phyloP scores from a whole-genome alignment of 2,797 vertebrate genomes.

The Setipinna tenuifilis region DNA sequence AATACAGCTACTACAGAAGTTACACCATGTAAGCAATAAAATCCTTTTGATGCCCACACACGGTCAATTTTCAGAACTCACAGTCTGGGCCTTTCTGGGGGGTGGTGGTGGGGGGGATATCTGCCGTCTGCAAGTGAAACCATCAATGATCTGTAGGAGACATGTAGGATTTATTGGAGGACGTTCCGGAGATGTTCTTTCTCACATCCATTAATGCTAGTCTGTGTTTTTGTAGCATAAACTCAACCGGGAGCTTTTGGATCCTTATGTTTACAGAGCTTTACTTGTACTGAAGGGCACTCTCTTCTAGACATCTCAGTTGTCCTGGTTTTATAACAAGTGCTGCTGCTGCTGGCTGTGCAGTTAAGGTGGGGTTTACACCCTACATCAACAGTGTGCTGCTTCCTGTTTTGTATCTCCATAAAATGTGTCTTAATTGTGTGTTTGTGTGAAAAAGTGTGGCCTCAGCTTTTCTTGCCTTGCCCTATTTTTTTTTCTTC shows the following conservation, averaged over 20 bases:
- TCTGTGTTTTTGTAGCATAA: background rate
- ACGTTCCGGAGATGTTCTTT: slow-evolving; percentile 17
- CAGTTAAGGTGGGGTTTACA: background rate
- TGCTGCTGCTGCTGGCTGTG: background rate
- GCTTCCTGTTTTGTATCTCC: background rate
- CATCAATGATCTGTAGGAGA: background rate
- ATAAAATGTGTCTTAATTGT: background rate
- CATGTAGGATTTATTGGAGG: background rate
- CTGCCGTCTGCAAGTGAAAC: too few relatives aligned
- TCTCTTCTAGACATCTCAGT: background rate
- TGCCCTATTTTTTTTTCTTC: background rate
- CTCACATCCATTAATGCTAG: background rate
- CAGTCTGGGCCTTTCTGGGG: too few relatives aligned
- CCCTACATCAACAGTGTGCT: background rate
- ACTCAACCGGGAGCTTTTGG: background rate
- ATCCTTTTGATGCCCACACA: background rate
- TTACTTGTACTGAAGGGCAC: background rate
- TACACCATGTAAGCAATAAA: background rate
- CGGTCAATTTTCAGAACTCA: too few relatives aligned
- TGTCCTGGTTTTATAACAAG: background rate
- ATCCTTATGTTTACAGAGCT: background rate
- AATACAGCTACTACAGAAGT: background rate
- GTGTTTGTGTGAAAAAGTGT: background rate
- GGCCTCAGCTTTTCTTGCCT: background rate
- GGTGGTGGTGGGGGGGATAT: too few relatives aligned